Evolutionary conservation across 2,888 invertebrate species (phyloP).

Genomic region (Lepidocyrtinus sp.): DNA sequence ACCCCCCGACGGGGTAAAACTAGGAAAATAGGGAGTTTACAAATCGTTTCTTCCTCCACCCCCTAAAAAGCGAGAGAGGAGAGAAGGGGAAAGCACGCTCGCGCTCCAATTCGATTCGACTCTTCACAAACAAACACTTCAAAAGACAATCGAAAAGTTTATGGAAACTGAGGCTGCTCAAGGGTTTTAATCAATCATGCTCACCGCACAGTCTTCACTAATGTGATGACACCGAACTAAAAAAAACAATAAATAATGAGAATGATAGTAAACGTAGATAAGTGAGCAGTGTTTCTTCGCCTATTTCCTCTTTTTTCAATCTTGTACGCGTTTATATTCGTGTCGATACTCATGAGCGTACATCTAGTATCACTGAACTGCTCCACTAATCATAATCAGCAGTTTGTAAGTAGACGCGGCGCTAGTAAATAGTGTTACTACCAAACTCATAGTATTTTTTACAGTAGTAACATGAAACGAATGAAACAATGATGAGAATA

Average conservation of each 20-base stretch:
- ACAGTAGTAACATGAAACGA: slow-evolving; percentile 21
- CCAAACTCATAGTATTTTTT: slow-evolving; percentile 14
- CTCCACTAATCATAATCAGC: slow-evolving; percentile 54
- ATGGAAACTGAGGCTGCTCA: not conserved
- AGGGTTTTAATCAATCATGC: not conserved
- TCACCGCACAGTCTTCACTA: not conserved
- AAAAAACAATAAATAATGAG: slow-evolving; percentile 9
- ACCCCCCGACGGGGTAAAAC: no score
- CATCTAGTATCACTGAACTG: slow-evolving; percentile 40
- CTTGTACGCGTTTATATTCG: not conserved
- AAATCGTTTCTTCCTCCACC: no score
- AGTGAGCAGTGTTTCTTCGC: not conserved
- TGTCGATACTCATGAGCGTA: slow-evolving; percentile 16
- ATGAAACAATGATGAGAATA: slow-evolving; percentile 5
- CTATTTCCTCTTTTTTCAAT: not conserved
- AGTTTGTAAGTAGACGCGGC: slow-evolving; percentile 25
- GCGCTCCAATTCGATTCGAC: no score
- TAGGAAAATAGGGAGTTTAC: no score
- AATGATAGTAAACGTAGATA: slow-evolving; percentile 2
- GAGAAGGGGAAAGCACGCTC: no score
- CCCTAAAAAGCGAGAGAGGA: no score
- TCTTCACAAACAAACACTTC: slow-evolving; percentile 8
- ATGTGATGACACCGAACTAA: not conserved
- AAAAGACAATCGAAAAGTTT: slow-evolving; percentile 3
- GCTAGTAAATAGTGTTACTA: slow-evolving; percentile 22